A percentile compares a stretch with the other conserved stretches of the same genome.
phyloP scores from a whole-genome alignment of 2,888 invertebrate genomes.

The Leptothorax acervorum region DNA sequence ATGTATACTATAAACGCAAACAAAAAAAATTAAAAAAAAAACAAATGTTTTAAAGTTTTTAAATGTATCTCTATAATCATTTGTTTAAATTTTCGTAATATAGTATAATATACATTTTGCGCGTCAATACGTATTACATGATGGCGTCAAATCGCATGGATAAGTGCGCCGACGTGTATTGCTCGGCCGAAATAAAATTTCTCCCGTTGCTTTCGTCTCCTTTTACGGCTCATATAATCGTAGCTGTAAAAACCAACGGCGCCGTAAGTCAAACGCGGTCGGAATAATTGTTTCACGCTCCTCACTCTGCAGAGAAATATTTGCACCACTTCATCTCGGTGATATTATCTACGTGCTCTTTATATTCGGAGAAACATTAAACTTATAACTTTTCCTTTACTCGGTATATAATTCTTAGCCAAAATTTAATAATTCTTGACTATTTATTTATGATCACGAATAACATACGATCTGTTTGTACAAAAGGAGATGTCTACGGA shows the following conservation, averaged over 20 bases:
- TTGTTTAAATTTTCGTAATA: not conserved
- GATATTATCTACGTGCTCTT: slow-evolving; percentile 1
- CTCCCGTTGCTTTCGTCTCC: slow-evolving; percentile 48
- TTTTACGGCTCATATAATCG: slow-evolving; percentile 60
- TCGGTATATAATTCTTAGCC: not conserved
- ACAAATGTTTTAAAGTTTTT: not conserved
- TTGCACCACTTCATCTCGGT: slow-evolving; percentile 9
- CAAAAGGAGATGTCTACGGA: not conserved
- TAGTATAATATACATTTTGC: not conserved
- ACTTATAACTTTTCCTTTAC: slow-evolving; percentile 1
- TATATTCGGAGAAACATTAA: not conserved
- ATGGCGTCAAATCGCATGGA: slow-evolving; percentile 32
- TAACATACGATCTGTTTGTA: not conserved
- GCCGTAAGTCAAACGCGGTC: slow-evolving; percentile 58
- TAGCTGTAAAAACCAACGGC: slow-evolving; percentile 63
- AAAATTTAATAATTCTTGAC: not conserved
- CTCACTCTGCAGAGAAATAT: slow-evolving; percentile 10
- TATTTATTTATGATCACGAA: not conserved
- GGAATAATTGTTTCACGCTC: slow-evolving; percentile 52
- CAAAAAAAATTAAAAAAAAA: not conserved
- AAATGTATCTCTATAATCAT: not conserved
- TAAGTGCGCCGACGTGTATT: slow-evolving; percentile 20
- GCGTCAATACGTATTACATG: slow-evolving; percentile 8
- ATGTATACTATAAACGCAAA: not conserved
- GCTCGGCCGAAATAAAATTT: slow-evolving; percentile 65